These are phyloP conservation scores for Dufourea novaeangliae DNA, from an alignment of 1,140 invertebrate species.

Conservation along the genomic window DNA sequence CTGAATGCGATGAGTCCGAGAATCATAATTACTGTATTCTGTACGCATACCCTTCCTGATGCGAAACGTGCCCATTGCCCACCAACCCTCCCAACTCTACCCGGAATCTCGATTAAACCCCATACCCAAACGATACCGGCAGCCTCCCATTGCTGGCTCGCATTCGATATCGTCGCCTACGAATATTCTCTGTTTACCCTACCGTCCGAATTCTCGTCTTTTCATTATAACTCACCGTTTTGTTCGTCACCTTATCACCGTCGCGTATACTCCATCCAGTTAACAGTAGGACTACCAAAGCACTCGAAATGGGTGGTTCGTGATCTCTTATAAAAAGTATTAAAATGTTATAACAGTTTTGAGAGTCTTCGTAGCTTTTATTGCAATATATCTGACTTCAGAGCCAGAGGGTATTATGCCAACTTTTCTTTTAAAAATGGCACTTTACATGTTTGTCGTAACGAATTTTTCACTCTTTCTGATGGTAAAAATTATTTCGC, in stretches of 20 bases:
- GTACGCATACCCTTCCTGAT: constrained; percentile 64
- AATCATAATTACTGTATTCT: constrained; percentile 74
- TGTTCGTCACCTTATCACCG: neutral
- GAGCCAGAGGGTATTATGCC: too few relatives aligned
- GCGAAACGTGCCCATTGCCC: constrained; percentile 54
- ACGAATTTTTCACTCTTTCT: too few relatives aligned
- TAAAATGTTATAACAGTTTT: too few relatives aligned
- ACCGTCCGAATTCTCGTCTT: constrained; percentile 21
- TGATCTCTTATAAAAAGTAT: too few relatives aligned
- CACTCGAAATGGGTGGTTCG: too few relatives aligned
- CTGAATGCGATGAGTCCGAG: constrained; percentile 67
- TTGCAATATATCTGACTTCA: too few relatives aligned
- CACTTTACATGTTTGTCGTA: too few relatives aligned
- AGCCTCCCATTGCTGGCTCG: constrained; percentile 9
- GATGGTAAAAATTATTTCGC: too few relatives aligned
- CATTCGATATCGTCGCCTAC: constrained; percentile 29
- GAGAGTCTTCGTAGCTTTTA: too few relatives aligned
- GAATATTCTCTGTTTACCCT: constrained; percentile 37
- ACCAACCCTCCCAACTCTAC: constrained; percentile 34
- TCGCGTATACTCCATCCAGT: neutral
- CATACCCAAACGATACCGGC: constrained; percentile 48
- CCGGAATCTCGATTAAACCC: constrained; percentile 67
- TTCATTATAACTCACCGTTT: constrained; percentile 6
- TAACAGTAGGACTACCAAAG: too few relatives aligned
- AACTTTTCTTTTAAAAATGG: too few relatives aligned